Percentiles rank a stretch among this genome's conserved stretches.
phyloP scores from a whole-genome alignment of 2,888 invertebrate species.

The Coecobrya sp. region DNA sequence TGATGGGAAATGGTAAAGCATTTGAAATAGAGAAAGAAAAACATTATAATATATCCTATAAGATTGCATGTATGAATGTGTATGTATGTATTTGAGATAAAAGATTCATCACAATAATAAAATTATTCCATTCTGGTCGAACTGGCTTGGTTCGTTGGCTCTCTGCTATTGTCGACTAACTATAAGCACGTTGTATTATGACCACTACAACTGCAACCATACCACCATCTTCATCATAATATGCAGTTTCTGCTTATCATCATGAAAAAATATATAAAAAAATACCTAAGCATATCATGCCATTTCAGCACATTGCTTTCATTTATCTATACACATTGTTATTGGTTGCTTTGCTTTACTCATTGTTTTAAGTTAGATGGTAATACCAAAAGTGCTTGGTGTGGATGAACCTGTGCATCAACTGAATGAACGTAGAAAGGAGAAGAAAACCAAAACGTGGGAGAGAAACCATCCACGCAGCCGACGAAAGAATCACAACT shows the following conservation, averaged over 20 bases:
- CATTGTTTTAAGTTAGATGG: not conserved
- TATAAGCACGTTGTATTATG: not conserved
- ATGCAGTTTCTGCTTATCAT: not conserved
- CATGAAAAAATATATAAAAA: not conserved
- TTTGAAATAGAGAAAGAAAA: no score
- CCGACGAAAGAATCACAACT: not conserved
- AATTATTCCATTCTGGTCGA: no score
- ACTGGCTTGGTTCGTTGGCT: not conserved
- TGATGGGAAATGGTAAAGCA: no score
- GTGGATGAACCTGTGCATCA: not conserved
- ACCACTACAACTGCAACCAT: not conserved
- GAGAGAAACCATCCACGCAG: not conserved
- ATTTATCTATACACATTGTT: not conserved
- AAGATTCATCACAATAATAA: no score
- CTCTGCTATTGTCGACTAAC: not conserved
- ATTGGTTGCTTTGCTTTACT: not conserved
- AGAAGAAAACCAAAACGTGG: not conserved
- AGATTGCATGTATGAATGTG: not conserved
- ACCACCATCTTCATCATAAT: not conserved
- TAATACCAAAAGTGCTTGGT: not conserved
- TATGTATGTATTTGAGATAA: no score
- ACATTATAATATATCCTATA: no score
- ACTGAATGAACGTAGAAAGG: not conserved
- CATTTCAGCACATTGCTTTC: constrained; percentile 48
- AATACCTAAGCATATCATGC: not conserved